Evolutionary conservation across 1,140 invertebrate genomes (phyloP).

Genomic region (Lordiphosa mommai): DNA sequence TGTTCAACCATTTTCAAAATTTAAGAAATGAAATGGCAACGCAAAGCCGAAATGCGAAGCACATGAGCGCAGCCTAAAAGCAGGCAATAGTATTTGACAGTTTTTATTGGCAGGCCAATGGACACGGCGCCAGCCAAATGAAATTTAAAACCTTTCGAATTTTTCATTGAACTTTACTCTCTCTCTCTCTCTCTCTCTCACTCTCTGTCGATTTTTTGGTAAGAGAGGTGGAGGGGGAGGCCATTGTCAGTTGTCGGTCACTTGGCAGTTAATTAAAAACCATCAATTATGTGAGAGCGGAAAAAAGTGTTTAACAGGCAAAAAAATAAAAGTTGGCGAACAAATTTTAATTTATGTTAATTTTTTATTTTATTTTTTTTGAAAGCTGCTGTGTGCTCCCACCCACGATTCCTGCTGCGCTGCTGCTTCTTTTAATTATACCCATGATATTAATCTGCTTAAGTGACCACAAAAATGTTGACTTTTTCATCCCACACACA

Average conservation of each 20-base stretch:
- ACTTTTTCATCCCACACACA: constrained; percentile 34
- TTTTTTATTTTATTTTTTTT: constrained; percentile 36
- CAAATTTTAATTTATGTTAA: constrained; percentile 75
- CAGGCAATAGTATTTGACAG: constrained; percentile 49
- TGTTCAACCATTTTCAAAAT: too few species aligned
- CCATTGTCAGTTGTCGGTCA: constrained; percentile 65
- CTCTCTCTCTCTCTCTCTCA: background rate
- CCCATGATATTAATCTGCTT: constrained; percentile 77
- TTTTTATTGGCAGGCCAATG: constrained; percentile 52
- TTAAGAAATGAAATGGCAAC: too few species aligned
- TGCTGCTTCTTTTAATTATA: constrained; percentile 71
- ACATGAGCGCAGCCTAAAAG: constrained; percentile 38
- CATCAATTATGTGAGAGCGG: constrained; percentile 66
- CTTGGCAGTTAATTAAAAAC: constrained; percentile 76
- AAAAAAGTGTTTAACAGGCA: constrained; percentile 21
- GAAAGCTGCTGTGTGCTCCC: background rate
- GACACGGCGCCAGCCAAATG: constrained; percentile 4
- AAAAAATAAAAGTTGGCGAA: constrained; percentile 52
- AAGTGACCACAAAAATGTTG: constrained; percentile 78
- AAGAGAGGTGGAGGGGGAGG: background rate
- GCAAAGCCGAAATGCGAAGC: constrained; percentile 12
- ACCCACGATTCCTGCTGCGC: constrained; percentile 11
- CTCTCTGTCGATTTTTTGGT: constrained; percentile 1
- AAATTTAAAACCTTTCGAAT: constrained; percentile 32
- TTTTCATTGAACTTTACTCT: constrained; percentile 25